Evolutionary conservation across 35 echinoderm and acorn worm genomes (phyloP).

Genomic region (Strongylocentrotus purpuratus): DNA sequence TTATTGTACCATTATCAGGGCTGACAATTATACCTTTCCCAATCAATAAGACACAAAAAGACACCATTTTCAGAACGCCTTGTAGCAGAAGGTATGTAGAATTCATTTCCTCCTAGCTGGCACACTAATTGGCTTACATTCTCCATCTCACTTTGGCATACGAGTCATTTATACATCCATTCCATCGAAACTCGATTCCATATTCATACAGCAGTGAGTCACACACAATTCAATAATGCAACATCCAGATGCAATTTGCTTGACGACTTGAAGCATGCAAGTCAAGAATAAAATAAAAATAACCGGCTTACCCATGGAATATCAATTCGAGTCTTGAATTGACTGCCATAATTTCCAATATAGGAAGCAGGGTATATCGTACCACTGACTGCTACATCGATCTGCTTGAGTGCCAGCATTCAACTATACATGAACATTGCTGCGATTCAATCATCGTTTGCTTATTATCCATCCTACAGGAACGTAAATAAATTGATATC

Average conservation of each 20-base stretch:
- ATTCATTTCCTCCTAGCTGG: no score
- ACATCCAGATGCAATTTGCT: constrained; percentile 2
- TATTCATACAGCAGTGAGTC: not conserved
- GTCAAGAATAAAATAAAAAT: not conserved
- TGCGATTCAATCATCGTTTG: not conserved
- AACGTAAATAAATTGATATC: no score
- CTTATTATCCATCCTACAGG: no score
- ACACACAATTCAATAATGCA: constrained; percentile 12
- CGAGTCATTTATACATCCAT: no score
- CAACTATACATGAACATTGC: not conserved
- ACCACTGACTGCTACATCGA: no score
- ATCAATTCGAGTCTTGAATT: not conserved
- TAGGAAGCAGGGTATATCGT: not conserved
- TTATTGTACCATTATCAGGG: no score
- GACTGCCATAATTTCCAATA: not conserved
- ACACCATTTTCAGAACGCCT: not conserved
- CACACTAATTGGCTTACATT: no score
- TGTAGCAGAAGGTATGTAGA: not conserved
- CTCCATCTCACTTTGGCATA: no score
- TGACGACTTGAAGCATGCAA: not conserved
- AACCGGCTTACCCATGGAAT: not conserved
- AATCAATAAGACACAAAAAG: constrained; percentile 1
- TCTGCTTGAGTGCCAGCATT: not conserved
- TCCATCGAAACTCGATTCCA: not conserved
- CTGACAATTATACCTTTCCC: no score